Evolutionary conservation across 1,140 invertebrate genomes (phyloP).

Genomic region (Neodiprion virginianus): DNA sequence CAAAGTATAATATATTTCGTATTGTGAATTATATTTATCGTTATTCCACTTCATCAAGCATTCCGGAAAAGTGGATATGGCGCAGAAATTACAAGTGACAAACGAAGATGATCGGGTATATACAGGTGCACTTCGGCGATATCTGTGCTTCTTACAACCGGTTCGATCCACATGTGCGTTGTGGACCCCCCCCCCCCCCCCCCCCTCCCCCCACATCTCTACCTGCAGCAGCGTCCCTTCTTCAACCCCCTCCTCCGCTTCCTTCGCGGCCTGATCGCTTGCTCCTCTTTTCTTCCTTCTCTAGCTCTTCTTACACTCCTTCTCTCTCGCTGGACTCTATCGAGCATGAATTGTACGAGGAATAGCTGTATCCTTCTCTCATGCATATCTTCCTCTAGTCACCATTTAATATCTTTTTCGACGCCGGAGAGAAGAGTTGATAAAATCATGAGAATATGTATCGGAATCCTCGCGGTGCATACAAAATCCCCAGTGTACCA

Average conservation of each 20-base stretch:
- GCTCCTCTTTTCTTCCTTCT: not conserved
- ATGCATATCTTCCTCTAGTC: too few species aligned
- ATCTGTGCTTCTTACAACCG: constrained; percentile 17
- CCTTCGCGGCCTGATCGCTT: constrained; percentile 10
- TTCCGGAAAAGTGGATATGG: too few species aligned
- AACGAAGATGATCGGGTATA: not conserved
- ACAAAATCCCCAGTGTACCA: too few species aligned
- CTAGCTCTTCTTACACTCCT: not conserved
- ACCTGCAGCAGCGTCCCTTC: not conserved
- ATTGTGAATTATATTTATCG: not conserved
- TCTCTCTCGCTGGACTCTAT: not conserved
- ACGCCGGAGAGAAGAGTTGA: too few species aligned
- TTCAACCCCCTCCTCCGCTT: not conserved
- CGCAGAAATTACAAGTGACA: not conserved
- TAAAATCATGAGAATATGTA: too few species aligned
- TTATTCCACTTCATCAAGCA: too few species aligned
- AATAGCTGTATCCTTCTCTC: too few species aligned
- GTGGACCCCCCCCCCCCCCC: not conserved
- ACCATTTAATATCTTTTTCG: too few species aligned
- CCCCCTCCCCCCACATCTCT: not conserved
- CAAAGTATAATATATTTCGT: too few species aligned
- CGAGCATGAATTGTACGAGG: too few species aligned
- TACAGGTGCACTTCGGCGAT: constrained; percentile 1
- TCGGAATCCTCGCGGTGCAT: too few species aligned
- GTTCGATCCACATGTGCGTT: constrained; percentile 14